Percentiles rank a stretch among this genome's conserved stretches.
Evolutionary conservation across 2,888 invertebrate species (phyloP).

Genomic region (Resseliella maxima): DNA sequence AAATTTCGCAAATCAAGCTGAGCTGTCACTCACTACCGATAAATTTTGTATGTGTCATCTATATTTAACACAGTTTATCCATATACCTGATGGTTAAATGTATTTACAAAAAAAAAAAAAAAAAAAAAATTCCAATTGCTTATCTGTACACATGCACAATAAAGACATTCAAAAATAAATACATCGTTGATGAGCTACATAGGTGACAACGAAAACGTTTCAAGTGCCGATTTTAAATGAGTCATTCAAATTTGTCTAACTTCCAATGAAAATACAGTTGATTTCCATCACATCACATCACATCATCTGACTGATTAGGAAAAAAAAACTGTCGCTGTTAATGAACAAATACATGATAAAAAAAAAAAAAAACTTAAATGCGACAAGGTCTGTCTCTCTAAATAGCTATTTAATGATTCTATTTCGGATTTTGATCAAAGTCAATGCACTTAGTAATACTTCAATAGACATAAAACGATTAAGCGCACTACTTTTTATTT

Average conservation of each 20-base stretch:
- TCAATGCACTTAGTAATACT: background rate
- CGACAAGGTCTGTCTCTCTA: background rate
- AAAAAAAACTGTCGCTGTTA: background rate
- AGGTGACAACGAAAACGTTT: background rate
- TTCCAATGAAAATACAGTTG: background rate
- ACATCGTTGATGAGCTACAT: background rate
- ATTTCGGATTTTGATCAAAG: background rate
- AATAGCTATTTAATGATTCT: background rate
- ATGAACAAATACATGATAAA: background rate
- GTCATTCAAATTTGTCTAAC: background rate
- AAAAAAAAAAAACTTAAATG: no score
- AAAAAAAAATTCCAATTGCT: no score
- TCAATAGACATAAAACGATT: background rate
- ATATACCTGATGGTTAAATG: no score
- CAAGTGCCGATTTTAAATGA: background rate
- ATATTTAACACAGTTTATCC: constrained; percentile 53
- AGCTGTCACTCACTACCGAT: background rate
- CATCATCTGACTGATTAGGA: background rate
- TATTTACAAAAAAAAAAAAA: no score
- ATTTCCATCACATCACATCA: background rate
- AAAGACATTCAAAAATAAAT: background rate
- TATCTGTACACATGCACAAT: background rate
- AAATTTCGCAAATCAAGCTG: background rate
- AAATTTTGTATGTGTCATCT: constrained; percentile 32
- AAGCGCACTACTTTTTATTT: background rate